A percentile compares a stretch with the other conserved stretches of the same genome.
Conservation (phyloP, 2,888 invertebrate species). For the Drosophila lacicola region DNA sequence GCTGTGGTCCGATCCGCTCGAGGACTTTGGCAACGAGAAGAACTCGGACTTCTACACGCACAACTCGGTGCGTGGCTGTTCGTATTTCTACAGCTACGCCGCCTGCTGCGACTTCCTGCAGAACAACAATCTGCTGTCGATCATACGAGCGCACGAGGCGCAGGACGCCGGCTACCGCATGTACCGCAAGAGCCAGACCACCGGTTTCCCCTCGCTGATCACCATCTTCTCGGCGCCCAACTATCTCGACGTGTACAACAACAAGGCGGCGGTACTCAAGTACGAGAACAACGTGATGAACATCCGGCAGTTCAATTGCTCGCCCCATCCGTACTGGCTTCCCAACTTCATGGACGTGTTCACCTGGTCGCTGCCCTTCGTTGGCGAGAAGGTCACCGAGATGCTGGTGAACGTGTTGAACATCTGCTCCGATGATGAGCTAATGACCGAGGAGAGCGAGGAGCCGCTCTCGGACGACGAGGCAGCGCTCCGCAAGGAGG, state of each 20-base stretch:
- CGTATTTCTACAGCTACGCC: conserved; percentile 99
- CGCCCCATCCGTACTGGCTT: conserved; percentile 99
- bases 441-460: conserved; percentile 98
- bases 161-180: conserved; percentile 99
- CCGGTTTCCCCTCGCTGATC: conserved; percentile 99
- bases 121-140: conserved; percentile 99
- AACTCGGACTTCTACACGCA: conserved; percentile 99
- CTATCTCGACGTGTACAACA: conserved; percentile 99
- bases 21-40: conserved; percentile 98
- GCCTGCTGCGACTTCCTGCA: conserved; percentile 99
- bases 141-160: conserved; percentile 99
- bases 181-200: conserved; percentile 99
- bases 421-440: conserved; percentile 99
- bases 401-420: conserved; percentile 99
- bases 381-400: conserved; percentile 99
- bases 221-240: conserved; percentile 99
- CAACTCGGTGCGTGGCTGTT: conserved; percentile 99
- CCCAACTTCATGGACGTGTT: conserved; percentile 99
- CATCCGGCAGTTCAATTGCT: conserved; percentile 99
- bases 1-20: conserved; percentile 99
- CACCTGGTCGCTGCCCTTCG: conserved; percentile 99
- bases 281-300: conserved; percentile 99
- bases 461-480: conserved; percentile 87
- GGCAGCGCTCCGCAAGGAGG: conserved; percentile 98
- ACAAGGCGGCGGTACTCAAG: conserved; percentile 99